Base-by-base conservation (phyloP, 2,797 vertebrate species). In the Lindbergichthys nudifrons region DNA sequence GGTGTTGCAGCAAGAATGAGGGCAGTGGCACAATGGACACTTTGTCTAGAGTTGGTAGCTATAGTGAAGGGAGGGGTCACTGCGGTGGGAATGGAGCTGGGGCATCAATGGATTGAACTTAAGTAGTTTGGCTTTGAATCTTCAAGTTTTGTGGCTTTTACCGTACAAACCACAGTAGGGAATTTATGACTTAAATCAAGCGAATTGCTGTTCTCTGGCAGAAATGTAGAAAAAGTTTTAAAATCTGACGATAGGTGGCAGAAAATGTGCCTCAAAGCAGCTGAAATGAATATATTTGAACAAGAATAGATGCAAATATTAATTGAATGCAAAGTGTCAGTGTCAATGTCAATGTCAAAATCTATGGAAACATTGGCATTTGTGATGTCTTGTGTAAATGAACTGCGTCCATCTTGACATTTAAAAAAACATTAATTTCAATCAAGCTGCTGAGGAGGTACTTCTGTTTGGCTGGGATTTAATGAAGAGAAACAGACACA, bases 401-500 rank as follows among this genome's bases (percentile, higher is more conserved):
- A 88, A 71, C 80, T 52, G 75, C 69, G 9, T 79, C 70, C 64
- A 39, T 86, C 82, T 83, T 81, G 87, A 92, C 85, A 77, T 89
- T 85, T 90, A 77, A 76, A 88, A 79, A 83, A 76, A 84, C 86
- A 81, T 90, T 82, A 26, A 83, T 93, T 93, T 90, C 86, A 90
- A 87, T 91, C 85, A 86, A 84, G 85, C 88, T 77, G 86, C 87
- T 76, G 80, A 86, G 74, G 80, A 83, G 81, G 75, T 87, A 77
- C 90, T 90, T 92, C 91, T 92, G 90, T 92, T 91, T 89, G 73
- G 67, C 87, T 90, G 85, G 76, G 81, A 92, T 86, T 87, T 93
- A 93, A 95, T 93, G 90, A 94, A 94, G 91, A 94, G 88, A 92
- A 93, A 92, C 91, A 93, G 85, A 90, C 85, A 91, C 92, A 87